Base-by-base conservation (phyloP, 53 echinoderm and acorn worm species). In the Glandiceps talaboti region DNA sequence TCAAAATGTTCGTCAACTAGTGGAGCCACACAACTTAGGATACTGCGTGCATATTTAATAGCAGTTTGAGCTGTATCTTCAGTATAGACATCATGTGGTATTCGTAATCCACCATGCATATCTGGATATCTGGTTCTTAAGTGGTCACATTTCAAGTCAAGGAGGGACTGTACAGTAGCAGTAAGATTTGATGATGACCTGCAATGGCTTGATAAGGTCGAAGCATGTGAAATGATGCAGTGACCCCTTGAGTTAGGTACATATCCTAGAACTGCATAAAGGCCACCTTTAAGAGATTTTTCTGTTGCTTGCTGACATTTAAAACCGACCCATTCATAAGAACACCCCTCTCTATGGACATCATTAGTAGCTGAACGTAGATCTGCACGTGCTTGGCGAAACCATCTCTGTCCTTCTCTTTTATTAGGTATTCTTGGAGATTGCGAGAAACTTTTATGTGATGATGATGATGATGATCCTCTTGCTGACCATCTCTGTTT, bases 301-400 rank as follows among this genome's bases (percentile, higher is more conserved):
- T 88, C 88, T 27, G 80, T 82, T 28, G 88, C 82, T 75, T 88
- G 88, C 31, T 85, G 82, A 32, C 85, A 32, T 81, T 82, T 82
- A 32, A 85, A 82, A 75, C 85, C 85, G 14, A 85, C 75, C 85
- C 82, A 84, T 30, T 85, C 82, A 45, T 45, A 45, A 14, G 33
- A 78, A 32, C 29, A 28, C 27, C 33, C 33, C 25, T 32, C 10
- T 1, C 72, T 33, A 30, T 45, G 6, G 6, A 29, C 29, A 30
- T 82, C 74, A 25, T 79, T 28, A 27, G 75, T 33, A 0, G 85
- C 88, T 32, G 74, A 14, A 30, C 73, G 6, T 25, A 88, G 14
- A 73, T 88, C 82, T 27, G 79, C 85, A 1, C 79, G 32, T 1
- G 88, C 88, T 73, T 88, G 88, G 1, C 74, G 85, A 72, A 80